phyloP scores from a whole-genome alignment of 2,797 vertebrate species.

The Leptoclinus maculatus region DNA sequence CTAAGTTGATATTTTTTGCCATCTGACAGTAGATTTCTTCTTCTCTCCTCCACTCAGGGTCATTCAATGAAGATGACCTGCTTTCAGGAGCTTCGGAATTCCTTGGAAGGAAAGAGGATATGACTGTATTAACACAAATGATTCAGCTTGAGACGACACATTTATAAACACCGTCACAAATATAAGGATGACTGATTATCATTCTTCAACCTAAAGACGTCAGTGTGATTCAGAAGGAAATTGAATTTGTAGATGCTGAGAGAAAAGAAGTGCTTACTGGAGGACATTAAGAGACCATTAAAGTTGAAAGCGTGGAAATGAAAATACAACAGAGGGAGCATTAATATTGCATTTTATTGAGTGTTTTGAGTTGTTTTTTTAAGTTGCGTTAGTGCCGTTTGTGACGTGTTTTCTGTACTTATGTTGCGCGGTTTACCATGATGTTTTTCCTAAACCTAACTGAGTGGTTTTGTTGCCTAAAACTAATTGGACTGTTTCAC shows the following conservation, averaged over 20 bases:
- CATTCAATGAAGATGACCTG: background rate
- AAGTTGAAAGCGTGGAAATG: background rate
- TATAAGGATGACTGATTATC: constrained; percentile 10
- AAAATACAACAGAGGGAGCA: too few relatives aligned
- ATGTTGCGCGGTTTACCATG: too few relatives aligned
- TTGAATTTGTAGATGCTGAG: constrained; percentile 23
- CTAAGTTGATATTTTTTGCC: background rate
- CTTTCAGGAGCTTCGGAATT: background rate
- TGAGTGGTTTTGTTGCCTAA: too few relatives aligned
- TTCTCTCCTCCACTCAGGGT: background rate
- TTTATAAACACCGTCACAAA: background rate
- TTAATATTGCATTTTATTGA: too few relatives aligned
- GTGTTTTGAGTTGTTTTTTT: too few relatives aligned
- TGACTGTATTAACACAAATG: constrained; percentile 1
- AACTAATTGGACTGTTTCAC: too few relatives aligned
- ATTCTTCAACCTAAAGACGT: constrained; percentile 36
- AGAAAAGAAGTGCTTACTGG: background rate
- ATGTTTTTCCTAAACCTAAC: too few relatives aligned
- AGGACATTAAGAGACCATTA: constrained; percentile 21
- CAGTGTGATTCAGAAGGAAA: constrained; percentile 13
- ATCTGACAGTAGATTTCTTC: background rate
- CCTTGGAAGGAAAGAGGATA: background rate
- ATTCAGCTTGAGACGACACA: background rate
- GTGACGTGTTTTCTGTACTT: too few relatives aligned
- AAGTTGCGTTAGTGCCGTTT: too few relatives aligned